Conservation (phyloP, 2,888 invertebrate species). For the Tipula helvola region DNA sequence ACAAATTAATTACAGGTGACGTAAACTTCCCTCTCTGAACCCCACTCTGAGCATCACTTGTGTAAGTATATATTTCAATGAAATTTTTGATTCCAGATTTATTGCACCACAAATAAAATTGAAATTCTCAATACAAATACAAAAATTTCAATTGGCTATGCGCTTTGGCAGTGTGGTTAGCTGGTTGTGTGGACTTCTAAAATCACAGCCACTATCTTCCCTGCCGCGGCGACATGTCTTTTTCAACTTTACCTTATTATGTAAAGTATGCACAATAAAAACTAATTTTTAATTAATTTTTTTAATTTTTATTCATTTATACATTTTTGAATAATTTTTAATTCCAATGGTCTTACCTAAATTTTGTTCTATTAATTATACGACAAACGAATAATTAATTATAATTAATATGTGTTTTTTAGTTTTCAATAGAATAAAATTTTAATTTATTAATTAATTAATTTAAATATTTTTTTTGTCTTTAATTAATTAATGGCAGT, state of each 20-base stretch:
- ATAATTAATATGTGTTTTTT: no score
- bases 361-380: neutral
- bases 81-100: no score
- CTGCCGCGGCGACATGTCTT: slow-evolving; percentile 67
- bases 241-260: slow-evolving; percentile 23
- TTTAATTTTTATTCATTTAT: neutral
- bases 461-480: neutral
- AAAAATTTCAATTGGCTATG: slow-evolving; percentile 35
- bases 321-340: neutral
- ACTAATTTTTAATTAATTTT: neutral
- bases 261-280: neutral
- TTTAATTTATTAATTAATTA: neutral
- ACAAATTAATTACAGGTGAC: no score
- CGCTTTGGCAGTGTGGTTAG: slow-evolving; percentile 99
- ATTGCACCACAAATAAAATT: no score
- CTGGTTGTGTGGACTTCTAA: slow-evolving; percentile 78
- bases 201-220: slow-evolving; percentile 89
- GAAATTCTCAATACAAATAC: neutral
- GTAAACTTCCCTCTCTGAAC: no score
- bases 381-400: neutral
- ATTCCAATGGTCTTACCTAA: neutral
- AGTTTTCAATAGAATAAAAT: neutral
- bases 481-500: neutral
- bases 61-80: no score
- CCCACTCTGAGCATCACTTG: no score